Percentiles rank a stretch among this genome's conserved stretches.
These are phyloP conservation scores for Cebidichthys violaceus DNA, from an alignment of 2,113 vertebrate genomes.

Conservation along the genomic window DNA sequence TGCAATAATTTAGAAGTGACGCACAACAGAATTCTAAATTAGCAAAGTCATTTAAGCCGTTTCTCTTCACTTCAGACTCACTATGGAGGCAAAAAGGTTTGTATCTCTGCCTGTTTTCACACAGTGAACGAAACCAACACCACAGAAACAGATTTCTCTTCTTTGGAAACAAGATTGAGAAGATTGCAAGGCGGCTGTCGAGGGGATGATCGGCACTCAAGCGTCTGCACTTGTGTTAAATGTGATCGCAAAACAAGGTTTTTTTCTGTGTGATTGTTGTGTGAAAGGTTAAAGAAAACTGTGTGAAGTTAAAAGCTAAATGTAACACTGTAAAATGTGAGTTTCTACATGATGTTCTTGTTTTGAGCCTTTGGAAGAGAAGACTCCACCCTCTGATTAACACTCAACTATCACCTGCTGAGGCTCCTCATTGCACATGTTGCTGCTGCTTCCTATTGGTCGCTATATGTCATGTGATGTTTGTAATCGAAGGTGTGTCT, in stretches of 20 bases:
- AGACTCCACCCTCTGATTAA: neutral
- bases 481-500: neutral
- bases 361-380: neutral
- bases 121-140: neutral
- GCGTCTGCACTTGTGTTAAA: neutral
- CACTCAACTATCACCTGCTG: neutral
- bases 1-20: neutral
- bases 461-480: neutral
- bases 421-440: neutral
- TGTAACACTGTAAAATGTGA: neutral
- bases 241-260: neutral
- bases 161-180: neutral
- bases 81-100: neutral
- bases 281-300: neutral
- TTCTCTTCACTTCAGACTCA: neutral
- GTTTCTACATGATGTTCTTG: neutral
- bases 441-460: neutral
- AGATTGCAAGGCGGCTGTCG: neutral
- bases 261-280: neutral
- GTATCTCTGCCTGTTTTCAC: neutral
- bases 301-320: neutral
- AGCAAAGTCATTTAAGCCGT: too few relatives aligned
- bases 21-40: neutral
- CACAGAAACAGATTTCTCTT: neutral
- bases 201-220: neutral